Evolutionary conservation across 2,113 vertebrate species (phyloP), one percentile per base, ranked within the genome.

Genomic region (Orientallactaga bullata): DNA sequence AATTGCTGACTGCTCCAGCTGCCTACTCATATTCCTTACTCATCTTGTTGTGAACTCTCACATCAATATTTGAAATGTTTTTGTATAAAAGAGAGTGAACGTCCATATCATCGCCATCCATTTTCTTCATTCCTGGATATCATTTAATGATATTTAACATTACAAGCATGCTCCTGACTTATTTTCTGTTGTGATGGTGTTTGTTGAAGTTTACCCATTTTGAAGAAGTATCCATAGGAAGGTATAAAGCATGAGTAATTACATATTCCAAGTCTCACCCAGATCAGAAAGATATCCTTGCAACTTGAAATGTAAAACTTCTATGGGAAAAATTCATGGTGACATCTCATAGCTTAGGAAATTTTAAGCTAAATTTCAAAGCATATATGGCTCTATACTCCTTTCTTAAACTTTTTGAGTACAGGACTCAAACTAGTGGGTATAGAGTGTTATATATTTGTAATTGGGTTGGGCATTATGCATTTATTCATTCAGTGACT

Each of bases 41-140:
- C n/a, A 73, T 47, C 32, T 84, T 23, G 37, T 72, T 81, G 77
- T 80, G 60, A 90, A 39, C 7, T 7, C 15, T 35, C 20, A 28
- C 13, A 61, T 66, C 17, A 88, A 83, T 79, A 95, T 88, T 88
- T 90, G 51, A 78, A 78, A 11, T 55, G 6, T 9, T 60, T 87
- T 42, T 81, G 7, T 76, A 61, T 65, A 55, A 73, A 76, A 60
- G 58, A 81, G 8, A 42, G 8, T n/a, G 15, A 32, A 0, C 7
- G 42, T 60, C 4, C 3, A 0, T 61, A 24, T 7, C 80, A 68
- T 26, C 3, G 16, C 72, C 16, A 85, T 82, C 30, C 9, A 61
- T 61, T 92, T 85, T 5, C 28, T 78, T 85, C 30, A 60, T 35
- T 13, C 37, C 32, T 82, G 15, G 69, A n/a, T 28, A 24, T 74